Base-by-base conservation (phyloP, 1,140 invertebrate species). In the Drosophila ambigua region DNA sequence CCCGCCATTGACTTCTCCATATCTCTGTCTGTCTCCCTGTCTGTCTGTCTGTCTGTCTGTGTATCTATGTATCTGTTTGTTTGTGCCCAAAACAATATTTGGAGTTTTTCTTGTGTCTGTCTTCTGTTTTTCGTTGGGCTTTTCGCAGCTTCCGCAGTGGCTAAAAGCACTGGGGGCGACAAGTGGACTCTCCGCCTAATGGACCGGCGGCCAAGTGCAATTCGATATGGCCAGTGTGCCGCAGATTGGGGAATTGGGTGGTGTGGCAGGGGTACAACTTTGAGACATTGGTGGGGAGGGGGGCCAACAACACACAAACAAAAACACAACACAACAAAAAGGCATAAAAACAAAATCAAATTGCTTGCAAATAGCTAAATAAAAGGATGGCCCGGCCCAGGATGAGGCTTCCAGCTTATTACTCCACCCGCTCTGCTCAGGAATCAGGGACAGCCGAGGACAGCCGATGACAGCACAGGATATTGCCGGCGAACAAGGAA, bases 331-430 rank as follows among this genome's bases (percentile, higher is more conserved):
- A 28, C 26, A 28, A 28, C 26, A 28, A 28, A 66, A 39, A 72
- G 57, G 57, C 68, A 66, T 52, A 49, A 72, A 74, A 78, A 66
- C 74, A 75, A 87, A 87, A 87, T 85, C 82, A 85, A 87, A 85
- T 78, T 82, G 78, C 74, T 82, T 87, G 74, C 77, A 79, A 84
- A 84, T 84, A 72, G 80, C 80, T 76, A 77, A 85, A 84, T 80
- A 84, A 80, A 84, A 69, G 76, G 76, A 65, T 59, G 69, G 60
- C 69, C 41, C 60, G 69, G 60, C 61, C 41, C 52, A 44, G 49
- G 52, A 72, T 35, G 60, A 73, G 45, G 48, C 59, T 43, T 44
- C 23, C 23, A 26, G 62, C 45, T 58, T 53, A 75, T 64, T 63
- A 54, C 41, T 54, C 8, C 58, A 15, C 28, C 13, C 16, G 7